These are phyloP conservation scores for human (Homo sapiens) DNA, from an alignment of 2,113 vertebrate genomes.

Conservation along the genomic window DNA sequence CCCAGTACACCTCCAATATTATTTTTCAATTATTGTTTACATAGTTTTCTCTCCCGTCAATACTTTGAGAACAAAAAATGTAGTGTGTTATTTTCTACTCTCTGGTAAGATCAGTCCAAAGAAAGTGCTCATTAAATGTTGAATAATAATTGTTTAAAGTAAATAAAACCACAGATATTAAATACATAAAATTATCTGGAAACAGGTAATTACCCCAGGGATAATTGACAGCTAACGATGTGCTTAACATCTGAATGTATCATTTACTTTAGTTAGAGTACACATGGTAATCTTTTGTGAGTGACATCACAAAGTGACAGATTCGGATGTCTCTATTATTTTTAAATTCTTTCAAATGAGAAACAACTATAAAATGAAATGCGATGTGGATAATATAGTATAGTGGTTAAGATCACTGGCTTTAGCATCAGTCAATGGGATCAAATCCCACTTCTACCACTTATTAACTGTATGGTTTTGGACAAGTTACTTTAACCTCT, in stretches of 20 bases:
- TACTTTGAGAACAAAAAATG: background rate
- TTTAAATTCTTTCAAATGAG: conserved; percentile 6
- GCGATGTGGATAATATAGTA: background rate
- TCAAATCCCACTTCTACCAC: background rate
- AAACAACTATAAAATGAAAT: conserved; percentile 18
- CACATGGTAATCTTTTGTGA: conserved; percentile 5
- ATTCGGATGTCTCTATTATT: background rate
- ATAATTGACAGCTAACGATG: background rate
- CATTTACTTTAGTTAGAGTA: conserved; percentile 2
- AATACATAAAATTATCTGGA: background rate
- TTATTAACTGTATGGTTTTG: background rate
- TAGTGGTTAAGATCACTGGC: background rate
- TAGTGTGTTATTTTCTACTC: background rate
- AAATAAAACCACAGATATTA: conserved; percentile 13
- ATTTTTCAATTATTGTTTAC: conserved; percentile 9
- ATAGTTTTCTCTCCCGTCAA: background rate
- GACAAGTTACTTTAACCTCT: background rate
- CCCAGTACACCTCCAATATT: background rate
- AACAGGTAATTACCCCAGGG: background rate
- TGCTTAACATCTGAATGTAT: background rate
- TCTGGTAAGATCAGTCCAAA: background rate
- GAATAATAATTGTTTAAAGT: conserved; percentile 23
- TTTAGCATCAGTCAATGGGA: background rate
- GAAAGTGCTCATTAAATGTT: background rate
- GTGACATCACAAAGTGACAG: background rate